phyloP scores from a whole-genome alignment of 2,888 invertebrate species.

The Cephus pygmeus region DNA sequence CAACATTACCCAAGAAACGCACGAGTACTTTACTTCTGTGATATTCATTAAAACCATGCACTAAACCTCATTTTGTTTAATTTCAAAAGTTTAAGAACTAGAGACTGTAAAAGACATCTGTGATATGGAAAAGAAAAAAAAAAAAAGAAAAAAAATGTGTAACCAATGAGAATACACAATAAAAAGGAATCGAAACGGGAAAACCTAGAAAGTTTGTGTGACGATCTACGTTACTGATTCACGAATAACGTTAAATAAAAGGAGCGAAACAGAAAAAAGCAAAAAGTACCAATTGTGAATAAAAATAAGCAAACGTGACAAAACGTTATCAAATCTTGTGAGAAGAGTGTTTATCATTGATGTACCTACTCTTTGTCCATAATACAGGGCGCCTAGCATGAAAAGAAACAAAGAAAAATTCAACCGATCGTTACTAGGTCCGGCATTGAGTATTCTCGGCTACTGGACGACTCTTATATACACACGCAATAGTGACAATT shows the following conservation, averaged over 20 bases:
- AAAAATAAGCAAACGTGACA: not conserved
- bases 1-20: not conserved
- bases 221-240: constrained; percentile 5
- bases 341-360: constrained; percentile 35
- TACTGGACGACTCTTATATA: not conserved
- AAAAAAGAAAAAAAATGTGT: not conserved
- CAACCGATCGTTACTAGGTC: not conserved
- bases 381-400: constrained; percentile 65
- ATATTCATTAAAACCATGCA: constrained; percentile 27
- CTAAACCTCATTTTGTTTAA: constrained; percentile 1
- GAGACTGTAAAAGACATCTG: not conserved
- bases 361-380: constrained; percentile 64
- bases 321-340: not conserved
- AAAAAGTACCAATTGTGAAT: constrained; percentile 14
- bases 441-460: not conserved
- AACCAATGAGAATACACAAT: constrained; percentile 21
- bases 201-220: not conserved
- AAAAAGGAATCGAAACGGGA: constrained; percentile 16
- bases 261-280: constrained; percentile 13
- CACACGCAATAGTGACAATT: not conserved
- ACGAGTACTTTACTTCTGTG: not conserved
- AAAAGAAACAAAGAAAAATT: constrained; percentile 51
- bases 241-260: not conserved
- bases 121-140: not conserved
- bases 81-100: too few relatives aligned